Evolutionary conservation across 2,797 vertebrate species (phyloP).

Genomic region (Artibeus jamaicensis): DNA sequence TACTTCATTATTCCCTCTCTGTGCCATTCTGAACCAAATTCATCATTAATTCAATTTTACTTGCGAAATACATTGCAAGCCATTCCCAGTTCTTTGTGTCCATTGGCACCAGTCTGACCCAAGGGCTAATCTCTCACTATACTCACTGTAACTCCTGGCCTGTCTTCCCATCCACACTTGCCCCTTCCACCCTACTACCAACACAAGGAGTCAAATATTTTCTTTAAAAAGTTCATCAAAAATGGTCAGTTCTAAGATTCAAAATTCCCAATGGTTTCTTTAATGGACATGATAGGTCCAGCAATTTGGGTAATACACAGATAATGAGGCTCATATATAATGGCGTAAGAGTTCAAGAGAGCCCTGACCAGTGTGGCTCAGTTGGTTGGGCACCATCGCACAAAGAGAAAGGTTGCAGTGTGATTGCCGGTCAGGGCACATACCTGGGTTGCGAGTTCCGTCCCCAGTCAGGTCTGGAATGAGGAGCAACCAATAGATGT

Average conservation of each 20-base stretch:
- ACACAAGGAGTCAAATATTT: background rate
- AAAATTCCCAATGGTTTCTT: background rate
- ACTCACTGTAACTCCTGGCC: background rate
- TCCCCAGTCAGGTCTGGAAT: no score
- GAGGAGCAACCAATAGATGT: background rate
- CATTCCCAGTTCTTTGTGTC: background rate
- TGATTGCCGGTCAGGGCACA: background rate
- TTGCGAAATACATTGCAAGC: background rate
- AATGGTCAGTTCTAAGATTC: background rate
- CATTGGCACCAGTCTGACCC: background rate
- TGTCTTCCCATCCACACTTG: background rate
- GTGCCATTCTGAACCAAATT: background rate
- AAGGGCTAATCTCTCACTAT: background rate
- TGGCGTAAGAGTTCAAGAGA: background rate
- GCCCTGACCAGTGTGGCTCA: background rate
- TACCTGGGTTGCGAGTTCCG: background rate
- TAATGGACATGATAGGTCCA: background rate
- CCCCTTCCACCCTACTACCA: background rate
- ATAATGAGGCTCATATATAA: background rate
- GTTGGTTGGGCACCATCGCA: background rate
- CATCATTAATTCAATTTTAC: slow-evolving; percentile 4
- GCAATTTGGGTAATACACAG: background rate
- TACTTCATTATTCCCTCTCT: background rate
- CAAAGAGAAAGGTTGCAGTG: background rate
- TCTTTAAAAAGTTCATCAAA: background rate